Base-by-base conservation (phyloP, 1,140 invertebrate species). In the Chymomyza costata region DNA sequence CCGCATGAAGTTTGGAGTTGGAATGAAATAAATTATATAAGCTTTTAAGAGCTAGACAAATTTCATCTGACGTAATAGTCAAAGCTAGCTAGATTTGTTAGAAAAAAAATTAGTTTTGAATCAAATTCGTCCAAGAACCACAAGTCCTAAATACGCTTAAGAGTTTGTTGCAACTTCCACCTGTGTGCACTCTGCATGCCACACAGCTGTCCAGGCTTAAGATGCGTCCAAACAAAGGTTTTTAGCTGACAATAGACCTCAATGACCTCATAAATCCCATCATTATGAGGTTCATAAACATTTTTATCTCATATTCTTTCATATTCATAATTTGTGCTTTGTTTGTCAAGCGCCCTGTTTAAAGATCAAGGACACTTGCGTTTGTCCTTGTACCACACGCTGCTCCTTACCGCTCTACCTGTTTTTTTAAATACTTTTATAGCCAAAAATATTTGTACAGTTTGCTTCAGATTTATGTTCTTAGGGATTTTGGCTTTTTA, bases 281-380 rank as follows among this genome's bases (percentile, higher is more conserved):
- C 59, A 53, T 80, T 80, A 80, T 80, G 73, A 73, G 44, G 64
- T 62, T 73, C 73, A 80, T 80, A 80, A 68, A 80, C 25, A 66
- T 59, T 73, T 80, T 6, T 28, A 10, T 5, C 25, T 28, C 25
- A 28, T 67, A 73, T 65, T 64, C 64, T 52, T 80, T 56, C 73
- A 78, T 66, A 80, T 80, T 80, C 58, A 78, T 78, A 78, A 78
- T 25, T n/a, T n/a, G n/a, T n/a, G n/a, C n/a, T n/a, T n/a, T n/a
- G n/a, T n/a, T n/a, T n/a, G 48, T 16, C 35, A 14, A 50, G 44
- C 25, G 16, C 44, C 32, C 6, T 38, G 16, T 7, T 13, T 43
- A 14, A 39, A 58, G 64, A 43, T 56, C 37, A 71, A 74, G n/a
- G n/a, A n/a, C n/a, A n/a, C n/a, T 38, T 74, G 38, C 35, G 11